Percentiles rank a stretch among this genome's conserved stretches.
phyloP scores from a whole-genome alignment of 2,113 vertebrate species.

The Jacana jacana region DNA sequence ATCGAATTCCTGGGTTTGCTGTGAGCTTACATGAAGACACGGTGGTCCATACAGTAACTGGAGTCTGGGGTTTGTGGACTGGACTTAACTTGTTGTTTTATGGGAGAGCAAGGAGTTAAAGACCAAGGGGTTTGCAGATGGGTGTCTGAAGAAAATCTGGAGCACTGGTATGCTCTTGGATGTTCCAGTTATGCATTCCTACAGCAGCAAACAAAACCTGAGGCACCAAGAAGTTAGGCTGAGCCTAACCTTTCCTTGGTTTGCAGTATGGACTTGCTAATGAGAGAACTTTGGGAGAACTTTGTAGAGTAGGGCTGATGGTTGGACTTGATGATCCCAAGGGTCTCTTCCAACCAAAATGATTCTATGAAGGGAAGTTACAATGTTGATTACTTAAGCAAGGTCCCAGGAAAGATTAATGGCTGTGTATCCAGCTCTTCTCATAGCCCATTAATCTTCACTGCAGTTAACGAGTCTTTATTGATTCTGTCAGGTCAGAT shows the following conservation, averaged over 20 bases:
- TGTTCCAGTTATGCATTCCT: neutral
- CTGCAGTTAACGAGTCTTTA: neutral
- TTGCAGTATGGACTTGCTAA: neutral
- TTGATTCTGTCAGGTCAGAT: neutral
- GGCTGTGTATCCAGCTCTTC: neutral
- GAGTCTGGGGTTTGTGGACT: neutral
- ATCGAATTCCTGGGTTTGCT: neutral
- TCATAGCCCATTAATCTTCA: neutral
- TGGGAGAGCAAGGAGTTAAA: neutral
- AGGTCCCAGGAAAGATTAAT: neutral
- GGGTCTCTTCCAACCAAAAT: no score
- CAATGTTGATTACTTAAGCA: neutral
- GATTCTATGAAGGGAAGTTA: neutral
- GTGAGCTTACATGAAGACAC: neutral
- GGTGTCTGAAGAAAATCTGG: neutral
- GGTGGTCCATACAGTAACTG: neutral
- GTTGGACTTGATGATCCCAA: no score
- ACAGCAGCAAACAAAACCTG: neutral
- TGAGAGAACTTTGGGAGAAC: no score
- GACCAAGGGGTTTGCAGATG: neutral
- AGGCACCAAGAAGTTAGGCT: no score
- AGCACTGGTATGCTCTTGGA: neutral
- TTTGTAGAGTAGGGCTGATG: no score
- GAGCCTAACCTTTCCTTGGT: neutral
- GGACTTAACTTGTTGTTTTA: neutral